Base-by-base conservation (phyloP, 2,797 vertebrate genomes). In the Xenops minutus region DNA sequence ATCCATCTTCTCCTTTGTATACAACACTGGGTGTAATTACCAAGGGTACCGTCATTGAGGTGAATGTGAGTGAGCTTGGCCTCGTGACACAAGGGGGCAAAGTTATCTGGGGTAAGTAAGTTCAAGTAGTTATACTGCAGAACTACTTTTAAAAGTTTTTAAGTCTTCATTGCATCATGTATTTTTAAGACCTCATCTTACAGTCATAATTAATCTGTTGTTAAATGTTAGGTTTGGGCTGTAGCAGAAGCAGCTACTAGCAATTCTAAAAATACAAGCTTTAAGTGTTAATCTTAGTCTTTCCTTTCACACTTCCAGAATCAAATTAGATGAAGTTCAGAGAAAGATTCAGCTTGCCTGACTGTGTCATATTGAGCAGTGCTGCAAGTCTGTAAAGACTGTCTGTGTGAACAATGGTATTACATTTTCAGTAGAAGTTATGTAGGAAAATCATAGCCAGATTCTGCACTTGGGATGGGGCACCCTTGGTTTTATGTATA, bases 11-110 rank as follows among this genome's bases (percentile, higher is more conserved):
- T 11, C 98, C 99, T n/a, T 97, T 99, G 21, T 99, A 99, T 97
- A 99, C 99, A 29, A 97, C 98, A 13, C 94, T 99, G 82, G 99
- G 99, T 29, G 99, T 99, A 83, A 99, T 99, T 97, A 99, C 99
- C 36, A 99, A 99, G 97, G 99, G 99, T 90, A 99, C 99, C 0
- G 98, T 99, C 76, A 95, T 99, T 26, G 99, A 99, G 77, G 99
- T 99, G 96, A 99, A 99, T 0, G 99, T 99, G 96, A 99, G 99
- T 3, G 99, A 99, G 96, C 96, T 99, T 85, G 99, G 99, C 72
- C 98, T 99, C 7, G 99, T 99, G 74, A 99, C 99, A 9, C 99
- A 99, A 97, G 99, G 99, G 36, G 99, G 99, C 96, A 99, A 99
- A 95, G 99, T 99, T 64, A 98, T 99, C 96, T 99, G 99, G 99